A percentile compares a stretch with the other conserved stretches of the same genome.
These are phyloP conservation scores for Crematogaster levior DNA, from an alignment of 2,888 invertebrate species.

Conservation along the genomic window DNA sequence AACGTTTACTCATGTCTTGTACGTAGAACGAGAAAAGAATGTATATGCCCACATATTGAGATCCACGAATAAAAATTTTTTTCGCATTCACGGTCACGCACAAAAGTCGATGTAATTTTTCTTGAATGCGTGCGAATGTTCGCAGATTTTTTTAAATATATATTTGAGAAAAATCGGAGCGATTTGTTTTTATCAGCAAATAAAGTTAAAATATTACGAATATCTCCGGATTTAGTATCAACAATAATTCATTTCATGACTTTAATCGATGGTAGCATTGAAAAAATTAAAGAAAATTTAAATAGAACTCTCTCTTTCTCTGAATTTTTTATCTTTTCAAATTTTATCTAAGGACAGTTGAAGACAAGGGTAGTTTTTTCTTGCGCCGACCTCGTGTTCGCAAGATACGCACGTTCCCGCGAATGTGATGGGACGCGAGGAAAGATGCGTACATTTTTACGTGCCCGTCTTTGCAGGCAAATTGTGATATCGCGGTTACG, in stretches of 20 bases:
- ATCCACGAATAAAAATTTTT: slow-evolving; percentile 23
- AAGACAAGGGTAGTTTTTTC: not conserved
- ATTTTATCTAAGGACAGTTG: not conserved
- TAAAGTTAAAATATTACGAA: not conserved
- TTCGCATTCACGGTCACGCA: slow-evolving; percentile 13
- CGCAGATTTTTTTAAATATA: not conserved
- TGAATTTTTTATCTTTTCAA: not conserved
- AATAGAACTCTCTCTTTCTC: accelerated
- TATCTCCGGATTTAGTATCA: not conserved
- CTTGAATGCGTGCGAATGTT: not conserved
- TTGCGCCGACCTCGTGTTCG: not conserved
- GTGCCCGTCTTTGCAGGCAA: slow-evolving; percentile 38
- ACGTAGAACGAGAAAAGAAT: slow-evolving; percentile 45
- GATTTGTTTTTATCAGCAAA: slow-evolving; percentile 2
- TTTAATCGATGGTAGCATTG: not conserved
- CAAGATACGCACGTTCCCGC: slow-evolving; percentile 4
- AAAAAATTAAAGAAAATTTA: not conserved
- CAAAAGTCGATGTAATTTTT: not conserved
- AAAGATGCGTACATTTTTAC: slow-evolving; percentile 60
- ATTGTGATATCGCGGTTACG: slow-evolving; percentile 56
- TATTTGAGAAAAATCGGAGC: not conserved
- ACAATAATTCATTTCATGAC: not conserved
- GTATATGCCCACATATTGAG: slow-evolving; percentile 24
- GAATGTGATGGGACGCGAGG: not conserved
- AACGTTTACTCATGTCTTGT: slow-evolving; percentile 64